Evolutionary conservation across 2,888 invertebrate genomes (phyloP), one percentile per base, ranked within the genome.

Genomic region (Plutella xylostella): DNA sequence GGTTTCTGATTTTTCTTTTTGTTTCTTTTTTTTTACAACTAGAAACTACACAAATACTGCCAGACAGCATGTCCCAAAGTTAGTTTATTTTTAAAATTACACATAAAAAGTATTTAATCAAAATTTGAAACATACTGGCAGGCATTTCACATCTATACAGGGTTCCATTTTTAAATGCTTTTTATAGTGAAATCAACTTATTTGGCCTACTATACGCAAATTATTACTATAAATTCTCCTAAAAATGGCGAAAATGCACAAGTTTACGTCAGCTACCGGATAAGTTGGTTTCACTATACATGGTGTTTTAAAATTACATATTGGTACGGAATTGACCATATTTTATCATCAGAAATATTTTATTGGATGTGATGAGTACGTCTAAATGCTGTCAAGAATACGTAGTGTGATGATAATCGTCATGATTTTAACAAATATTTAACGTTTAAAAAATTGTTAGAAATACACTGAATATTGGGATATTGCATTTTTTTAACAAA

Each of bases 1-100:
- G 67, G 60, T 60, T 61, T 57, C 39, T 25, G 39, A 39, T 39
- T 39, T 38, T 22, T 25, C 17, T 11, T 22, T 22, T 39, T 39
- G 11, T 39, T 4, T 17, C 11, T 22, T 15, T 22, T 14, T 39
- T 15, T 22, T 14, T 17, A 39, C 25, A 39, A 19, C 20, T 37
- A 37, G 19, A 39, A 34, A 34, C 18, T 37, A 37, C 20, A 18
- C 12, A 20, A 1, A 12, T 37, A 37, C 11, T 20, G n/a, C 19
- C n/a, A 12, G 11, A 18, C 28, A 28, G 28, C 28, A 4, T 28
- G 28, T 12, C n/a, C 11, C 28, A 28, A 28, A 4, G n/a, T 3
- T 12, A 9, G n/a, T 28, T 3, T n/a, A 12, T n/a, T 6, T 28
- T 28, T 28, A 28, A n/a, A 28, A 3, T 28, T 9, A 6, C 11